Evolutionary conservation across 2,797 vertebrate species (phyloP).

Genomic region (Spinus pinus): DNA sequence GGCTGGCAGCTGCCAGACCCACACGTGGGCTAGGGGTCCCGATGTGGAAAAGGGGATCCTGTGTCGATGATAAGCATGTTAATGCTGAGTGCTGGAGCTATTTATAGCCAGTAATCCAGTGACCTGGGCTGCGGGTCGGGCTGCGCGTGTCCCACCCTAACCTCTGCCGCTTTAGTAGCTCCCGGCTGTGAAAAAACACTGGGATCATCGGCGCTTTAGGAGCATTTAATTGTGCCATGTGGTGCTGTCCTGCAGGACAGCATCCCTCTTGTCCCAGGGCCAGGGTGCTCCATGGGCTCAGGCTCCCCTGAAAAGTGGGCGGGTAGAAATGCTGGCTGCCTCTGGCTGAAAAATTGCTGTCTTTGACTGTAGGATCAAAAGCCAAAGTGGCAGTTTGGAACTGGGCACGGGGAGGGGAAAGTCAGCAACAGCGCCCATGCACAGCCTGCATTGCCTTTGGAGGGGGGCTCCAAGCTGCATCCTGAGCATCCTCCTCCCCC

Average conservation of each 20-base stretch:
- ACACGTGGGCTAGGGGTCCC: neutral
- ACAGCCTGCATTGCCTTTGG: neutral
- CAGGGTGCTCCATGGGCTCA: fast-evolving
- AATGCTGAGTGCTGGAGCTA: neutral
- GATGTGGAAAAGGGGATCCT: neutral
- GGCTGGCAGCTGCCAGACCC: neutral
- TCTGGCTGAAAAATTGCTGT: neutral
- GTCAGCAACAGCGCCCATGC: neutral
- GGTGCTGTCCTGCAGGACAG: neutral
- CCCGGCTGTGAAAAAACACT: neutral
- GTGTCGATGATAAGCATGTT: neutral
- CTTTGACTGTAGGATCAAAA: neutral
- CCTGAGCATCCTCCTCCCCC: neutral
- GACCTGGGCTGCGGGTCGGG: slow-evolving; percentile 30
- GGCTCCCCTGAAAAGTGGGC: neutral
- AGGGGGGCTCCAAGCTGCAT: fast-evolving
- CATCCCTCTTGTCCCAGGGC: neutral
- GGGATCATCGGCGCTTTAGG: fast-evolving
- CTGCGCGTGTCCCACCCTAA: neutral
- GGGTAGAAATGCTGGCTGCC: neutral
- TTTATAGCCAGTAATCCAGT: slow-evolving; percentile 19
- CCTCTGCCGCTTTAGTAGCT: neutral
- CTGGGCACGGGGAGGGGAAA: fast-evolving
- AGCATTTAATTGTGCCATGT: fast-evolving
- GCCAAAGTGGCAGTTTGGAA: neutral